These are phyloP conservation scores for Falcunculus frontatus DNA, from an alignment of 2,113 vertebrate genomes.

Conservation along the genomic window DNA sequence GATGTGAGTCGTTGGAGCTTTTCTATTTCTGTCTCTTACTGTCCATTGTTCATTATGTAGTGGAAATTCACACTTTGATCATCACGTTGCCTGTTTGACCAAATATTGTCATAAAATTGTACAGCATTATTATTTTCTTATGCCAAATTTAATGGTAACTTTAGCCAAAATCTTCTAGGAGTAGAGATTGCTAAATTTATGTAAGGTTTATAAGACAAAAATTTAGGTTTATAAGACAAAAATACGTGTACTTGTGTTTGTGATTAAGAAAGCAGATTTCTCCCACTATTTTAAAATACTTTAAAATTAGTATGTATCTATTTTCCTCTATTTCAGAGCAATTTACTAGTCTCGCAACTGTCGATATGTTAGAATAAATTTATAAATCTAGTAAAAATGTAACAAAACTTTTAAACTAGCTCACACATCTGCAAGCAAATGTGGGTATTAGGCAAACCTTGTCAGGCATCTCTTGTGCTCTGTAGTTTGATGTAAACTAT, in stretches of 20 bases:
- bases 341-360: constrained; percentile 25
- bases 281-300: neutral
- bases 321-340: constrained; percentile 28
- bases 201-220: neutral
- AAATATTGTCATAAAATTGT: constrained; percentile 20
- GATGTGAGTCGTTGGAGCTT: neutral
- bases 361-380: neutral
- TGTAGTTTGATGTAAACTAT: neutral
- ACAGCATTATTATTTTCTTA: constrained; percentile 8
- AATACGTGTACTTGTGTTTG: neutral
- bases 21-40: constrained; percentile 22
- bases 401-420: constrained; percentile 19
- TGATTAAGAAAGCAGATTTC: neutral
- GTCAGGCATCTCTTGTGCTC: neutral
- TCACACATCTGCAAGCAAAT: constrained; percentile 26
- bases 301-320: neutral
- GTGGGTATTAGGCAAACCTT: constrained; percentile 13
- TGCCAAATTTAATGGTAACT: neutral
- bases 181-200: neutral
- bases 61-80: constrained; percentile 1
- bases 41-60: constrained; percentile 11
- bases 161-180: constrained; percentile 7
- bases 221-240: neutral
- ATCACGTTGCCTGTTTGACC: constrained; percentile 9
- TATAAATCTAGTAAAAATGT: constrained; percentile 34